These are phyloP conservation scores for Alligator sinensis DNA, from an alignment of 2,113 vertebrate genomes.

Conservation along the genomic window DNA sequence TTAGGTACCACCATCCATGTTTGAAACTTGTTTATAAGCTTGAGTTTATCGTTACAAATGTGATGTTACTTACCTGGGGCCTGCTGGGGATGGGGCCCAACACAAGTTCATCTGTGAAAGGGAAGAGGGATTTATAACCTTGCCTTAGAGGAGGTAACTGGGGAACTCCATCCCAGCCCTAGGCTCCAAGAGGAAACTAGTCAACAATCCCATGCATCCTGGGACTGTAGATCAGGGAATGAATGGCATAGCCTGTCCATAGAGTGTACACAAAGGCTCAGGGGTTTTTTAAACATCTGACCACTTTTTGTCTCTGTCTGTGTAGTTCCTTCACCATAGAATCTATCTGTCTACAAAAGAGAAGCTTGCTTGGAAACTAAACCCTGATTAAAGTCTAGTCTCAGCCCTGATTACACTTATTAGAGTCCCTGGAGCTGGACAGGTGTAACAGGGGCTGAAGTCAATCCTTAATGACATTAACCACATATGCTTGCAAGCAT, in stretches of 20 bases:
- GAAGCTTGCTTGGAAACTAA: not conserved
- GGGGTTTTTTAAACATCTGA: not conserved
- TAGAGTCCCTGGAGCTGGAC: not conserved
- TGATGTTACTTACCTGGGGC: not conserved
- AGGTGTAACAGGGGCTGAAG: not conserved
- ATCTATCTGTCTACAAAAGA: not conserved
- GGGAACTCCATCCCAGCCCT: not conserved
- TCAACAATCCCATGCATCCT: rapidly evolving
- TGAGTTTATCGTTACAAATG: rapidly evolving
- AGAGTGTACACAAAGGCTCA: not conserved
- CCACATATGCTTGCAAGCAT: not conserved
- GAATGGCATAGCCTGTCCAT: not conserved
- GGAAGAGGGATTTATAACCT: not conserved
- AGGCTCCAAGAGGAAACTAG: not conserved
- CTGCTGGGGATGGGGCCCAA: not conserved
- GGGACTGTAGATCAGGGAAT: not conserved
- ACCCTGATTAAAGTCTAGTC: not conserved
- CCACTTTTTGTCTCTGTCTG: not conserved
- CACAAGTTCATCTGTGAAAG: not conserved
- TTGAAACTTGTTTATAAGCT: not conserved
- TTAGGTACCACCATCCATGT: not conserved
- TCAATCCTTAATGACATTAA: not conserved
- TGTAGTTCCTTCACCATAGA: not conserved
- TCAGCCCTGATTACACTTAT: not conserved
- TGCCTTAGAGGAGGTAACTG: not conserved